These are phyloP conservation scores for Zosterops japonicus DNA, from an alignment of 2,113 vertebrate species.

Conservation along the genomic window DNA sequence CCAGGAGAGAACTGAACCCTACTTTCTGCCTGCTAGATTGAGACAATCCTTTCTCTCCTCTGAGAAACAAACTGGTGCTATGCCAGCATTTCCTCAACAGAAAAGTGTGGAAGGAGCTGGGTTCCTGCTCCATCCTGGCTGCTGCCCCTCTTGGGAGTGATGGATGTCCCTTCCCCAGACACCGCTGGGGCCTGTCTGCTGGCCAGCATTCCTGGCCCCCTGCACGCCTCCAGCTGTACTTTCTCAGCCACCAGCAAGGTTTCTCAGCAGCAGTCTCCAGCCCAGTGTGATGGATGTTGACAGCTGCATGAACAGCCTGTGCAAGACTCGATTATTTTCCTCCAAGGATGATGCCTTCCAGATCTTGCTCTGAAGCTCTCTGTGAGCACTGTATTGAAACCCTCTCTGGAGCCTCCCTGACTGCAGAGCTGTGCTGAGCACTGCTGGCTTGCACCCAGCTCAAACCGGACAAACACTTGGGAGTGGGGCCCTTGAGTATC, in stretches of 20 bases:
- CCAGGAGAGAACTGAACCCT: background rate
- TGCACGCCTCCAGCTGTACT: background rate
- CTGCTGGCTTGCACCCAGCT: background rate
- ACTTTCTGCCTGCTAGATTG: background rate
- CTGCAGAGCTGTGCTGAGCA: background rate
- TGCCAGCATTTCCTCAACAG: accelerated
- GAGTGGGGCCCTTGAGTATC: background rate
- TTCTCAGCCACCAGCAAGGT: constrained; percentile 16
- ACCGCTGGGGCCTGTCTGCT: background rate
- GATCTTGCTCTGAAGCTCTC: background rate
- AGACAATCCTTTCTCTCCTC: background rate
- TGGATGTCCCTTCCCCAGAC: constrained; percentile 6
- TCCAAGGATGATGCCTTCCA: constrained; percentile 19
- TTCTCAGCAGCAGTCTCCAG: background rate
- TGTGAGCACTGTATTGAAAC: background rate
- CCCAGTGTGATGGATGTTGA: constrained; percentile 52
- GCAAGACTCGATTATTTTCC: background rate
- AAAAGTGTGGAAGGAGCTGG: background rate
- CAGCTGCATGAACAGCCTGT: constrained; percentile 43
- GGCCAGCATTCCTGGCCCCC: background rate
- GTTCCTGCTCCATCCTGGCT: background rate
- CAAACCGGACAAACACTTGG: background rate
- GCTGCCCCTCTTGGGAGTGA: background rate
- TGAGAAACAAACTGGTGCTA: background rate
- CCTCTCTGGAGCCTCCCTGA: background rate